Evolutionary conservation across 2,888 invertebrate genomes (phyloP).

Genomic region (Volucella bombylans): DNA sequence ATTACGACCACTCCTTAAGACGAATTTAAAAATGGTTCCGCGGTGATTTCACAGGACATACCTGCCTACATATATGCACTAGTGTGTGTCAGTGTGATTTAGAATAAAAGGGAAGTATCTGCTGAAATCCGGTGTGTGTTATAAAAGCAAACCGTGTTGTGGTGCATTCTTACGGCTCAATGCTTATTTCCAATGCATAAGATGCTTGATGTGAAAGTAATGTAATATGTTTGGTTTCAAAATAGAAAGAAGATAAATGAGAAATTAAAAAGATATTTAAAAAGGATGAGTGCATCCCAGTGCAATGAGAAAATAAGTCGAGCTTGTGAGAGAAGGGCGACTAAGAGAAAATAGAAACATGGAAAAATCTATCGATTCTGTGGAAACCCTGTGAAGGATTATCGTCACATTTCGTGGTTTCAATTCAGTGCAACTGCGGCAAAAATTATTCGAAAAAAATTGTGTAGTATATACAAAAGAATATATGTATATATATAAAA

Average conservation of each 20-base stretch:
- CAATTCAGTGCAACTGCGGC: not conserved
- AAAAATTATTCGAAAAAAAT: constrained; percentile 5
- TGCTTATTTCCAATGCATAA: constrained; percentile 42
- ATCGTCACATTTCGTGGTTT: constrained; percentile 16
- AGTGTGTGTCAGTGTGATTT: too few relatives aligned
- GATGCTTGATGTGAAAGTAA: constrained; percentile 60
- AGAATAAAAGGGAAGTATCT: too few relatives aligned
- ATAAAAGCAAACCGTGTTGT: constrained; percentile 25
- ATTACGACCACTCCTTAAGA: not conserved
- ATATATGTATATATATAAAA: too few relatives aligned
- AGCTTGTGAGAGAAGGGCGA: constrained; percentile 33
- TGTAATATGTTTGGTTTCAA: constrained; percentile 33
- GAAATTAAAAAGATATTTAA: constrained; percentile 6
- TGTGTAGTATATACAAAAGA: not conserved
- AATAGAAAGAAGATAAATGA: constrained; percentile 40
- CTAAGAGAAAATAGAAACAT: constrained; percentile 41
- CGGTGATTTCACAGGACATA: not conserved
- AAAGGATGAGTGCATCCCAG: constrained; percentile 49
- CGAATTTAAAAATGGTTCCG: constrained; percentile 1
- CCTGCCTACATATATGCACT: too few relatives aligned
- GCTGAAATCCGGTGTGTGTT: not conserved
- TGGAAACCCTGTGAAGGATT: constrained; percentile 15
- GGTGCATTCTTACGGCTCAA: constrained; percentile 39
- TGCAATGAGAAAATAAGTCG: constrained; percentile 29
- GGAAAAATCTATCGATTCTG: constrained; percentile 55